phyloP scores from a whole-genome alignment of 2,797 vertebrate species.

The Leptatherina wallacei region DNA sequence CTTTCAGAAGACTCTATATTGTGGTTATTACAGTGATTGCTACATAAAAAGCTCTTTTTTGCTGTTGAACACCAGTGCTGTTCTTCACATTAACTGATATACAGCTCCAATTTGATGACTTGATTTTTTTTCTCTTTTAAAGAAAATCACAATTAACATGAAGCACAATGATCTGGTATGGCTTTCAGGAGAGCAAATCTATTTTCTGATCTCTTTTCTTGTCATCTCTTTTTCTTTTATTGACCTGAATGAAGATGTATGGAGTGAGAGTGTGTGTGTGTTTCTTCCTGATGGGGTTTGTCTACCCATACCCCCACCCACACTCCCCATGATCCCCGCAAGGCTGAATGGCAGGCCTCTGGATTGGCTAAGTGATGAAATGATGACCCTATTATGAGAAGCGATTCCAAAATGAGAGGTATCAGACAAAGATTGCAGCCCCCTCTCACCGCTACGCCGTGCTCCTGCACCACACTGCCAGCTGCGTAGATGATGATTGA shows the following conservation, averaged over 20 bases:
- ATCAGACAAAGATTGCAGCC: slow-evolving; percentile 92
- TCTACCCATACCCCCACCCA: slow-evolving; percentile 35
- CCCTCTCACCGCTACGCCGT: slow-evolving; percentile 48
- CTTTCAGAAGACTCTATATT: background rate
- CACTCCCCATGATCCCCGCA: slow-evolving; percentile 63
- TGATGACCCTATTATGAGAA: slow-evolving; percentile 98
- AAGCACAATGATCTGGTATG: slow-evolving; percentile 25
- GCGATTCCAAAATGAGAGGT: slow-evolving; percentile 94
- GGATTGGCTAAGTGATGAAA: slow-evolving; percentile 95
- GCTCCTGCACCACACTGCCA: slow-evolving; percentile 78
- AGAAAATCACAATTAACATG: slow-evolving; percentile 30
- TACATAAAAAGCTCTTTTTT: background rate
- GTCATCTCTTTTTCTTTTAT: slow-evolving; percentile 62
- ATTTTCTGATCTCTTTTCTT: slow-evolving; percentile 50
- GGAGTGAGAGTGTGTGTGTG: slow-evolving; percentile 34
- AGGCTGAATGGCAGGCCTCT: slow-evolving; percentile 86
- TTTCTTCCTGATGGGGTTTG: slow-evolving; percentile 61
- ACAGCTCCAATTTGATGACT: slow-evolving; percentile 18
- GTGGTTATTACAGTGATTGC: background rate
- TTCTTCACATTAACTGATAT: background rate
- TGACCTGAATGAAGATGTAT: slow-evolving; percentile 76
- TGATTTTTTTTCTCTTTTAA: slow-evolving; percentile 5
- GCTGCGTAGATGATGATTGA: slow-evolving; percentile 94
- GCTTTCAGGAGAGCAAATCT: slow-evolving; percentile 37
- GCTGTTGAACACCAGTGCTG: background rate